Evolutionary conservation across 1,140 invertebrate species (phyloP).

Genomic region (Magallana angulata): DNA sequence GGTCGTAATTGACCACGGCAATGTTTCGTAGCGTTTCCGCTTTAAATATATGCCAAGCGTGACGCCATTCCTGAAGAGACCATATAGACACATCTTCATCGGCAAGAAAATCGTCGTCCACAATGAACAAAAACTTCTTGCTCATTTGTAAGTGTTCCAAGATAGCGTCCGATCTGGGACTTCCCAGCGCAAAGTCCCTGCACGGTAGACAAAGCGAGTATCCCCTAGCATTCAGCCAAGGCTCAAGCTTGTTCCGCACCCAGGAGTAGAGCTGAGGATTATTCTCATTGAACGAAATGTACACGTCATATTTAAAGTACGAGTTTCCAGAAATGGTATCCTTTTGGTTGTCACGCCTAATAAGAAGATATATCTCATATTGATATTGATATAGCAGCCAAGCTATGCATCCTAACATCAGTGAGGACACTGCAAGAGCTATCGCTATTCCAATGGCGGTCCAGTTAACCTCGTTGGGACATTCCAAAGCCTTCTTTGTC

Average conservation of each 20-base stretch:
- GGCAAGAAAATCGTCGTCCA: not conserved
- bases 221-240: not conserved
- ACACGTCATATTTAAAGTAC: constrained; percentile 37
- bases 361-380: constrained; percentile 39
- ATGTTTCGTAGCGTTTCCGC: not conserved
- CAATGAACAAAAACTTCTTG: constrained; percentile 16
- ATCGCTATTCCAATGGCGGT: not conserved
- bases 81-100: not conserved
- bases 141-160: not conserved
- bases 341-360: not conserved
- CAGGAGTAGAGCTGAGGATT: not conserved
- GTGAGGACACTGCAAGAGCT: not conserved
- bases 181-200: constrained; percentile 15
- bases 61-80: constrained; percentile 13
- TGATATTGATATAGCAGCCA: constrained; percentile 1
- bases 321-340: not conserved
- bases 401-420: not conserved
- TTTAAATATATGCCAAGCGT: constrained; percentile 33
- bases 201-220: not conserved
- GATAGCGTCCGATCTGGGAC: not conserved
- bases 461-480: not conserved
- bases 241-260: not conserved
- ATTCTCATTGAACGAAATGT: constrained; percentile 41
- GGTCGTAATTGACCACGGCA: constrained; percentile 32
- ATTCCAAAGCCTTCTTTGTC: not conserved